Evolutionary conservation across 2,797 vertebrate genomes (phyloP).

Genomic region (Eptatretus atami): DNA sequence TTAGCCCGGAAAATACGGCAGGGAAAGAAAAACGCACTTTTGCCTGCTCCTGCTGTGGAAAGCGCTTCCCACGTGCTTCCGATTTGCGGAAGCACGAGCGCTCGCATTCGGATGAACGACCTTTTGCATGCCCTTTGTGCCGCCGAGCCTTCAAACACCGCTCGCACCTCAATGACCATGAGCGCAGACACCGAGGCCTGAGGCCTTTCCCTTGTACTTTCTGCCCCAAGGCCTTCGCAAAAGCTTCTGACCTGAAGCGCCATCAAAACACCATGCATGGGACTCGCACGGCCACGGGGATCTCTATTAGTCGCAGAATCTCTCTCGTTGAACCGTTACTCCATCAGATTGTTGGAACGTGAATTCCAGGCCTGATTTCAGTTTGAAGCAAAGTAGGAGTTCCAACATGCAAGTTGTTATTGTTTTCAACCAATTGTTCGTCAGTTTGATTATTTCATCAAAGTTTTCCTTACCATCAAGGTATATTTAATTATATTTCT

Average conservation of each 20-base stretch:
- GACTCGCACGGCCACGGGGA: slow-evolving; percentile 18
- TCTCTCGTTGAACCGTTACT: too few species aligned
- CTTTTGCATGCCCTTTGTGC: slow-evolving; percentile 81
- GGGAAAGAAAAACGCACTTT: slow-evolving; percentile 40
- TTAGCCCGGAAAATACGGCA: too few species aligned
- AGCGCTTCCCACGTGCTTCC: slow-evolving; percentile 76
- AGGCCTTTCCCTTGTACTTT: slow-evolving; percentile 86
- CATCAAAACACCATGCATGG: slow-evolving; percentile 98
- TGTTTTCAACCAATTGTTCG: too few species aligned
- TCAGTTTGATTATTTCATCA: too few species aligned
- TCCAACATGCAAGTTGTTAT: too few species aligned
- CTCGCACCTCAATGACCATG: slow-evolving; percentile 95
- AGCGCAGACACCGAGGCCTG: slow-evolving; percentile 68
- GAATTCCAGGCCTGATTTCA: too few species aligned
- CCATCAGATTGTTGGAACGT: too few species aligned
- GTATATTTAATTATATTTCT: too few species aligned
- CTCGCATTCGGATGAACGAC: slow-evolving; percentile 86
- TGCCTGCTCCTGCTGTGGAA: slow-evolving; percentile 78
- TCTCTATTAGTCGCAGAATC: too few species aligned
- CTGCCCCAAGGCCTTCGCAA: slow-evolving; percentile 91
- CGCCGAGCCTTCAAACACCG: slow-evolving; percentile 99
- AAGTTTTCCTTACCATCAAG: too few species aligned
- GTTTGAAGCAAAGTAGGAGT: too few species aligned
- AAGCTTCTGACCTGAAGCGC: slow-evolving; percentile 80
- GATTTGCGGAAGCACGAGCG: slow-evolving; percentile 84